phyloP scores from a whole-genome alignment of 1,140 invertebrate species.

The Heliconius himera region DNA sequence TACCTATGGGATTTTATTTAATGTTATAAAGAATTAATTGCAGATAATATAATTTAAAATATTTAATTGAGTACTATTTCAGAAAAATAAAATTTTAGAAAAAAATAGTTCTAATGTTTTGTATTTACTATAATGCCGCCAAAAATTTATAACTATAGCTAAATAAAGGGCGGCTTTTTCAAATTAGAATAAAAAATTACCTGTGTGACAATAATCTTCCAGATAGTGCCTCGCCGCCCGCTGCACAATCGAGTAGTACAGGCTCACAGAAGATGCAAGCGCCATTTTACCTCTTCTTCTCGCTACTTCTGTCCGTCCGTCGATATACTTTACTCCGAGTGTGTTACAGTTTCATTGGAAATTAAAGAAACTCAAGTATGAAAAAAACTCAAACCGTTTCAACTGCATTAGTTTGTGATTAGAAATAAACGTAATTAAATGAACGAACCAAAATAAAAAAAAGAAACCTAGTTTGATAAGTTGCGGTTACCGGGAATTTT shows the following conservation, averaged over 20 bases:
- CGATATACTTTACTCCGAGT: slow-evolving; percentile 57
- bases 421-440: slow-evolving; percentile 43
- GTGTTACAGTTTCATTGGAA: slow-evolving; percentile 65
- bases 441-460: slow-evolving; percentile 44
- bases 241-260: slow-evolving; percentile 82
- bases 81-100: background rate
- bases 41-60: too few relatives aligned
- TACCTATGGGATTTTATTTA: too few relatives aligned
- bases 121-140: background rate
- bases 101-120: background rate
- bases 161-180: slow-evolving; percentile 35
- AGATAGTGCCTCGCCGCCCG: slow-evolving; percentile 79
- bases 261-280: slow-evolving; percentile 80
- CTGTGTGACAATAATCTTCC: slow-evolving; percentile 81
- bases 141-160: background rate
- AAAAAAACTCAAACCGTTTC: slow-evolving; percentile 45
- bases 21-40: too few relatives aligned
- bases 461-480: slow-evolving; percentile 75
- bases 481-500: slow-evolving; percentile 68
- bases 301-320: slow-evolving; percentile 60
- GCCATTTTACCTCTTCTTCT: slow-evolving; percentile 73
- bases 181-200: slow-evolving; percentile 43
- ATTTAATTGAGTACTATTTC: background rate
- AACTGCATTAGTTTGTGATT: slow-evolving; percentile 65
- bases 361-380: slow-evolving; percentile 63